A percentile compares a stretch with the other conserved stretches of the same genome.
phyloP scores from a whole-genome alignment of 2,797 vertebrate genomes.

The Sebastiscus albofasciatus region DNA sequence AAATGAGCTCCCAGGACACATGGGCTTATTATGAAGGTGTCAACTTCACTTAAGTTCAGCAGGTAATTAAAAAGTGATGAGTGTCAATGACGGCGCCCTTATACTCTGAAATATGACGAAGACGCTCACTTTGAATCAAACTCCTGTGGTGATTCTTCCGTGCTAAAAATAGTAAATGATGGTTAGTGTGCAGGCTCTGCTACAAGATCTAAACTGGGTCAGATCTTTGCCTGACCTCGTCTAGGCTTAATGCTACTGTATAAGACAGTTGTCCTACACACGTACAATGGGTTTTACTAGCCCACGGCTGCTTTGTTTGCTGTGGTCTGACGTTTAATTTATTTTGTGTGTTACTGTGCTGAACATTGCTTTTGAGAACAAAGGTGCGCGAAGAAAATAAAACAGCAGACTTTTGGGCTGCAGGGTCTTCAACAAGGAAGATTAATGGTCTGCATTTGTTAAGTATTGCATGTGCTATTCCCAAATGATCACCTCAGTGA shows the following conservation, averaged over 20 bases:
- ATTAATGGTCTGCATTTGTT: conserved; percentile 1
- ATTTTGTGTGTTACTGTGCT: conserved; percentile 5
- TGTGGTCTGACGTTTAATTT: conserved; percentile 28
- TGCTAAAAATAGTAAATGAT: neutral
- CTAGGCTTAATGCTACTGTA: neutral
- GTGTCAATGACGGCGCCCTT: neutral
- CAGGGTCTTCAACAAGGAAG: conserved; percentile 12
- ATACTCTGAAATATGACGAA: neutral
- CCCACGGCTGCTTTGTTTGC: neutral
- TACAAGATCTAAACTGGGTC: conserved; percentile 1
- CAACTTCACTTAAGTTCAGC: conserved; percentile 56
- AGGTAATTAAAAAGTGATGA: conserved; percentile 57
- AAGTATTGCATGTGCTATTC: neutral
- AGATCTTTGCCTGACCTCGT: neutral
- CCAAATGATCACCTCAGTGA: neutral
- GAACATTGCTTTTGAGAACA: conserved; percentile 4
- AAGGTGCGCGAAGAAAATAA: neutral
- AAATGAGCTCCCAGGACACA: conserved; percentile 52
- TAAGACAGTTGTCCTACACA: neutral
- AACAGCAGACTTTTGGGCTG: neutral
- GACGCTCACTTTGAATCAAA: neutral
- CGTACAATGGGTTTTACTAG: neutral
- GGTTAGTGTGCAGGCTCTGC: neutral
- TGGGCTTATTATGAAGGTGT: conserved; percentile 60
- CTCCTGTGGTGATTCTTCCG: neutral